Base-by-base conservation (phyloP, 2,888 invertebrate species). In the Augiades crinisus region DNA sequence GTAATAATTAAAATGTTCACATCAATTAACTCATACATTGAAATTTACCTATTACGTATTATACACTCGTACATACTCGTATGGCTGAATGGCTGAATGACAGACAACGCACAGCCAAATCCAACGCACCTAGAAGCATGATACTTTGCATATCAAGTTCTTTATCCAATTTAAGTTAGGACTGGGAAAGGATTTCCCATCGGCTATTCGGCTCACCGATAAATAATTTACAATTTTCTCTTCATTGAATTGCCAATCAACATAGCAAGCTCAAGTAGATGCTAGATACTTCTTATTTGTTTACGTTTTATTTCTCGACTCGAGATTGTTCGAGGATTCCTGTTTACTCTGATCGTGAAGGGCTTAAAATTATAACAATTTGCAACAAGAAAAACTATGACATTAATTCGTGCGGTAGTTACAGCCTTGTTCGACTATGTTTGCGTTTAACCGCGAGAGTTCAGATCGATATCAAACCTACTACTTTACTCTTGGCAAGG, bases 401-500 rank as follows among this genome's bases (percentile, higher is more conserved):
- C 54, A 63, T 63, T 61, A 71, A 74, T 68, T 72, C 69, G 72
- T 67, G 63, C 69, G 68, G 75, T 76, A 75, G 76, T 79, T 70
- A 73, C 68, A 68, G 67, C 58, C 68, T 56, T 75, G 72, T 77
- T 75, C 71, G 69, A 67, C 70, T 75, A 72, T 65, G 62, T 62
- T 57, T 57, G 58, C 61, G 61, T 68, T 72, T 70, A 72, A 72
- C 72, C 62, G 70, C 63, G 60, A 67, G 67, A 69, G 68, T 70
- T 60, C 60, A 73, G 82, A 83, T 83, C 70, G 43, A 58, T 80
- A 82, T 83, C 81, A 54, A 67, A 68, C 55, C 63, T 66, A 69
- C 70, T 73, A 69, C 74, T 73, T 78, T 65, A 71, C 64, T 47
- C 57, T 55, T 46, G 52, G 67, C 77, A 68, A 73, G 46, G 30